Base-by-base conservation (phyloP, 2,888 invertebrate species). In the Exocentrus adspersus region DNA sequence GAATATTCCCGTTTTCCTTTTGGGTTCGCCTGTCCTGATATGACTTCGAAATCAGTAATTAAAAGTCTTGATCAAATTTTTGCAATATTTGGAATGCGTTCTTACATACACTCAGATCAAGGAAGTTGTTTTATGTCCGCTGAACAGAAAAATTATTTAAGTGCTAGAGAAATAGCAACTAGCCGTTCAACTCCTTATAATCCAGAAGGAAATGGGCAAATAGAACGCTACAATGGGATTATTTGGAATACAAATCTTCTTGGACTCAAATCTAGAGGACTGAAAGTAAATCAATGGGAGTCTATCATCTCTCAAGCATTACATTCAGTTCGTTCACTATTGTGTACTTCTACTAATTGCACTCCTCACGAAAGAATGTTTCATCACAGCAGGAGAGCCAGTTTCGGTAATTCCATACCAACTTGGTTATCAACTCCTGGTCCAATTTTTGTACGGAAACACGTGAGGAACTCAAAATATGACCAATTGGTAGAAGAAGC, bases 121-220 rank as follows among this genome's bases (percentile, higher is more conserved):
- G 61, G 24, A 9, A n/a, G 21, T 9, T 54, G 20, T 19, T 61
- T 48, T 37, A 46, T 46, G 20, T 61, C 61, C 12, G 9, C 20
- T 6, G 54, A 53, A 54, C 6, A 54, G 2, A 52, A 16, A 37
- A 16, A 28, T 10, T 54, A 37, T 48, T 48, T 45, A 10, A 20
- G 32, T 20, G 20, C 54, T 20, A 14, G 37, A 6, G 53, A 48
- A 32, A 32, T 61, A 30, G 48, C 61, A 12, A 46, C 61, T n/a
- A 61, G 53, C 45, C 21, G 60, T 16, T 53, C 60, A 37, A 46
- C 32, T 17, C 48, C 58, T 17, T 58, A 48, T 24, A 59, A 59
- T 50, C 50, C 50, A 2, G 2, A 57, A 45, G 57, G 57, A 1
- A 57, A 57, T 46, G 46, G 57, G 5, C 19, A 57, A 17, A 10